Percentiles rank a stretch among this genome's conserved stretches.
Evolutionary conservation across 2,888 invertebrate species (phyloP).

Genomic region (Cryptops parisi): DNA sequence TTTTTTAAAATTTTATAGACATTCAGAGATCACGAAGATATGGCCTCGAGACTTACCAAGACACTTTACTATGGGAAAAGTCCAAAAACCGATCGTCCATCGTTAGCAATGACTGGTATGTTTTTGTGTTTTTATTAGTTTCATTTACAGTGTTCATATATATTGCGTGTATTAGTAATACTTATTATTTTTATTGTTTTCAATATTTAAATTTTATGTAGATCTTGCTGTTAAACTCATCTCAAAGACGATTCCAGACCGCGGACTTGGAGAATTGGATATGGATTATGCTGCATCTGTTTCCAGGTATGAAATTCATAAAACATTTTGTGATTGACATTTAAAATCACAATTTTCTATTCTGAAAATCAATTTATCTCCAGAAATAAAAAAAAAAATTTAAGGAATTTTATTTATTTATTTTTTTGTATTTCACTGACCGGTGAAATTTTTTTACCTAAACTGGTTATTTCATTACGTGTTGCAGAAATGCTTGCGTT

Average conservation of each 20-base stretch:
- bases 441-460: neutral
- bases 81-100: neutral
- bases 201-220: neutral
- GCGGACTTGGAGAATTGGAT: neutral
- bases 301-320: neutral
- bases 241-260: neutral
- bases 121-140: neutral
- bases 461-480: neutral
- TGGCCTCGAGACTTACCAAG: neutral
- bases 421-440: no score
- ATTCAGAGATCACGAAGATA: neutral
- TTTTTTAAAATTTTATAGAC: no score
- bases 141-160: neutral
- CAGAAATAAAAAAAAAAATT: neutral
- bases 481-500: constrained; percentile 60
- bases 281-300: constrained; percentile 5
- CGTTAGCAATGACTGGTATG: neutral
- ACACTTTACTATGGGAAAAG: neutral
- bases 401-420: neutral
- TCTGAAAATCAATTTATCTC: no score
- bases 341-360: no score
- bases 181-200: neutral
- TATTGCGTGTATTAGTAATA: neutral
- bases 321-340: no score
- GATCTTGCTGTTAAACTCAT: constrained; percentile 5